A percentile compares a stretch with the other conserved stretches of the same genome.
Conservation (phyloP, 1,140 invertebrate genomes). For the Sinonovacula constricta region DNA sequence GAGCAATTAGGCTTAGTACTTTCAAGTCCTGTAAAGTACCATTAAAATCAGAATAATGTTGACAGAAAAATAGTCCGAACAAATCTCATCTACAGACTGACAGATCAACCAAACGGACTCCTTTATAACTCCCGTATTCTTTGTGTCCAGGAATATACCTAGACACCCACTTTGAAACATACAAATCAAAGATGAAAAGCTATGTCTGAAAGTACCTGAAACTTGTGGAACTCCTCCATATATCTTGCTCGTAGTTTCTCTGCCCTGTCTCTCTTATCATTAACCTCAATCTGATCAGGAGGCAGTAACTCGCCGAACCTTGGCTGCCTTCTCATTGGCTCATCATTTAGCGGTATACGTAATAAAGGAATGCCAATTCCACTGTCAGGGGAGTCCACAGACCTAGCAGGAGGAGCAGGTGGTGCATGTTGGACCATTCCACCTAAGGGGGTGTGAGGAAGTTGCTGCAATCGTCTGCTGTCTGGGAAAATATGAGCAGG, state of each 20-base stretch:
- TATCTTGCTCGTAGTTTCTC: conserved; percentile 58
- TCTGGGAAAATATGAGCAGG: conserved; percentile 33
- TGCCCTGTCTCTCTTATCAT: conserved; percentile 51
- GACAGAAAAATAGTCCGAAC: too few relatives aligned
- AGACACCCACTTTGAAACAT: too few relatives aligned
- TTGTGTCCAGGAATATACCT: too few relatives aligned
- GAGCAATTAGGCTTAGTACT: too few relatives aligned
- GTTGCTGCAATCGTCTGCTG: conserved; percentile 18
- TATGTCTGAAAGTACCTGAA: conserved; percentile 59
- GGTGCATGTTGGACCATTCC: not conserved
- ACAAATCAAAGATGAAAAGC: not conserved
- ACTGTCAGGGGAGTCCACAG: conserved; percentile 34
- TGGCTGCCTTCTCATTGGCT: conserved; percentile 42
- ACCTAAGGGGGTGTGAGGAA: not conserved
- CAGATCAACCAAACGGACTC: too few relatives aligned
- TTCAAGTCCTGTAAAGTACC: too few relatives aligned
- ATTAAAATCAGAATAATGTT: too few relatives aligned
- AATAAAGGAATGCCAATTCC: conserved; percentile 60
- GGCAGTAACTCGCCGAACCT: conserved; percentile 60
- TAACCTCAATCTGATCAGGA: conserved; percentile 55
- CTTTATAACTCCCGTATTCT: too few relatives aligned
- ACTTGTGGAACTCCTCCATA: conserved; percentile 60
- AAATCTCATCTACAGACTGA: too few relatives aligned
- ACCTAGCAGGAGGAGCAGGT: not conserved
- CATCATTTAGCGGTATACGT: conserved; percentile 47